phyloP scores from a whole-genome alignment of 2,888 invertebrate species.

The Leuctra nigra region DNA sequence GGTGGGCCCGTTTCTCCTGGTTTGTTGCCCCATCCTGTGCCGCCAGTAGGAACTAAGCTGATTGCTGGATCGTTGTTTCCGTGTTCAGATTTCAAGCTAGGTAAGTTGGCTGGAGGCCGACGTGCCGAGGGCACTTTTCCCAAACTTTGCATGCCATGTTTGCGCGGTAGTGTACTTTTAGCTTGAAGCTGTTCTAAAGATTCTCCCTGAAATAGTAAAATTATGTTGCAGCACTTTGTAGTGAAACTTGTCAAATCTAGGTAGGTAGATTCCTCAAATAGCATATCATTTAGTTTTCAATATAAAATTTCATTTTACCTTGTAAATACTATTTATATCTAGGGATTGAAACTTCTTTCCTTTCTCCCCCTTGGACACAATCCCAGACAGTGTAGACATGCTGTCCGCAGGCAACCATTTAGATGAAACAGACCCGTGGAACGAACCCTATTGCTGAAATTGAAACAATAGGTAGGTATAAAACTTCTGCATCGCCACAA shows the following conservation, averaged over 20 bases:
- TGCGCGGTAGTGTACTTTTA: constrained; percentile 85
- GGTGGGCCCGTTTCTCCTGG: constrained; percentile 42
- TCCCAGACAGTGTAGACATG: constrained; percentile 94
- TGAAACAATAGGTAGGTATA: constrained; percentile 25
- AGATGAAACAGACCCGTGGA: constrained; percentile 70
- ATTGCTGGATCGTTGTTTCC: constrained; percentile 70
- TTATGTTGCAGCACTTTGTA: no score
- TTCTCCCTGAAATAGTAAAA: constrained; percentile 68
- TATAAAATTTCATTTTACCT: constrained; percentile 49
- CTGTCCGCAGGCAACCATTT: constrained; percentile 93
- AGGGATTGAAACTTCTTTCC: constrained; percentile 94
- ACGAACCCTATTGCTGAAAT: constrained; percentile 59
- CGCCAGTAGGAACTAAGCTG: constrained; percentile 70
- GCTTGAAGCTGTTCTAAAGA: constrained; percentile 81
- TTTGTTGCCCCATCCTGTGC: constrained; percentile 70
- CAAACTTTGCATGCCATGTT: constrained; percentile 99
- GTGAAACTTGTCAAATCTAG: no score
- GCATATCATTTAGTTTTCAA: no score
- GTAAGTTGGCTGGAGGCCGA: constrained; percentile 97
- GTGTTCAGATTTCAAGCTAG: constrained; percentile 96
- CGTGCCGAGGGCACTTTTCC: constrained; percentile 98
- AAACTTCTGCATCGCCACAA: neutral
- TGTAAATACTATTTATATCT: constrained; percentile 97
- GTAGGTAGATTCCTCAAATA: no score
- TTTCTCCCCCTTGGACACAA: constrained; percentile 77